Evolutionary conservation across 2,888 invertebrate genomes (phyloP).

Genomic region (Agrotis segetum): DNA sequence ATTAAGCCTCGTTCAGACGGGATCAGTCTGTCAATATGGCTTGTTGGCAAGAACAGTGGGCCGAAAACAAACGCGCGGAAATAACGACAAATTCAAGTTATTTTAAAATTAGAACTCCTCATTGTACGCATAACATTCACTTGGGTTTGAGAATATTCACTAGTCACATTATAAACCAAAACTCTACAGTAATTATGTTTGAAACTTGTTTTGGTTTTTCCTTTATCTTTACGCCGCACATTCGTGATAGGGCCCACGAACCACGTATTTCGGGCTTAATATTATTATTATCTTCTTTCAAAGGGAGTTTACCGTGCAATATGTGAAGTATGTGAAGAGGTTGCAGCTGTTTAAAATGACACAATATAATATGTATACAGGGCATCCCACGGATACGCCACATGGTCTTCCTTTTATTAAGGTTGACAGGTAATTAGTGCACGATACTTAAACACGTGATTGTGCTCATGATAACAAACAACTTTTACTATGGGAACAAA

Average conservation of each 20-base stretch:
- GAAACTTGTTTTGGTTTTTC: not conserved
- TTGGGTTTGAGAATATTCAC: too few species aligned
- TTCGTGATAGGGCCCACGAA: slow-evolving; percentile 10
- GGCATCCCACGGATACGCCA: too few species aligned
- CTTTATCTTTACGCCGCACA: not conserved
- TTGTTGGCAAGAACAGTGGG: not conserved
- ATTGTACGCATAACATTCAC: too few species aligned
- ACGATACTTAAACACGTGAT: too few species aligned
- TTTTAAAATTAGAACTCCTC: not conserved
- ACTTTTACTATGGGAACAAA: too few species aligned
- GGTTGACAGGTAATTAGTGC: too few species aligned
- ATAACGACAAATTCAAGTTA: not conserved
- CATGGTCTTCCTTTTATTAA: too few species aligned
- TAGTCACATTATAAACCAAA: not conserved
- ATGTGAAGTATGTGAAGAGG: too few species aligned
- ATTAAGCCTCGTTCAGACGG: slow-evolving; percentile 38
- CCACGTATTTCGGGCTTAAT: not conserved
- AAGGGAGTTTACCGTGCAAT: slow-evolving; percentile 1
- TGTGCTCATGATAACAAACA: too few species aligned
- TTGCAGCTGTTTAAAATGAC: too few species aligned
- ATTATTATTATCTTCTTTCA: slow-evolving; percentile 7
- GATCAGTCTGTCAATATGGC: slow-evolving; percentile 26
- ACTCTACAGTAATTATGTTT: not conserved
- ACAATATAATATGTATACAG: too few species aligned
- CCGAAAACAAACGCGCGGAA: not conserved